phyloP scores from a whole-genome alignment of 1,140 invertebrate genomes.

The Batillaria attramentaria region DNA sequence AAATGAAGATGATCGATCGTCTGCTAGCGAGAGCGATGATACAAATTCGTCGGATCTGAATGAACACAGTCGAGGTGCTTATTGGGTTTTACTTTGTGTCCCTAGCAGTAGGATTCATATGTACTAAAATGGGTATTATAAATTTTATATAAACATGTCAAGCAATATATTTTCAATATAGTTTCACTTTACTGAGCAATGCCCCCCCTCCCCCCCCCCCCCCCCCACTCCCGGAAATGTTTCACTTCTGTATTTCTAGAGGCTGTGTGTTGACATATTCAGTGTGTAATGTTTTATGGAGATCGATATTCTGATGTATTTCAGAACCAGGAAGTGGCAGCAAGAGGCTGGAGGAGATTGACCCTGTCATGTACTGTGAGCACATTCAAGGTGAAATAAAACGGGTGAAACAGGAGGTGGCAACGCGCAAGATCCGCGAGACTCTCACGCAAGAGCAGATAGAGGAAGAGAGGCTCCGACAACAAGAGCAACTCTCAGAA shows the following conservation, averaged over 20 bases:
- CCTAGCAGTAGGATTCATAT: no score
- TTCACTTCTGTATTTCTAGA: neutral
- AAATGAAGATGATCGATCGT: no score
- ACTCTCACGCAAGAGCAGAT: constrained; percentile 62
- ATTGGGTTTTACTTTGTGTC: no score
- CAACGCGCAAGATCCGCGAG: constrained; percentile 61
- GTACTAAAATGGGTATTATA: no score
- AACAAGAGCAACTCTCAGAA: constrained; percentile 63
- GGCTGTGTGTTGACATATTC: no score
- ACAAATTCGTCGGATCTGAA: neutral
- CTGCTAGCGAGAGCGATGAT: no score
- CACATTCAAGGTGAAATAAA: constrained; percentile 70
- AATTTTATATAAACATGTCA: no score
- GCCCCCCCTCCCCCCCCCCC: constrained; percentile 7
- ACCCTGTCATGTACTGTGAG: constrained; percentile 67
- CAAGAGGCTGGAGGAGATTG: constrained; percentile 39
- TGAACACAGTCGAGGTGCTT: neutral
- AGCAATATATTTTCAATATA: neutral
- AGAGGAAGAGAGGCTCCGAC: constrained; percentile 61
- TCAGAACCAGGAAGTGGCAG: no score
- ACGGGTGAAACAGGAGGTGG: constrained; percentile 60
- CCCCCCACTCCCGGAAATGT: neutral
- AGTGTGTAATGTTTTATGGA: no score
- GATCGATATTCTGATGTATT: no score
- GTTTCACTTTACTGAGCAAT: neutral